Base-by-base conservation (phyloP, 2,113 vertebrate genomes). In the Ariopsis seemanni region DNA sequence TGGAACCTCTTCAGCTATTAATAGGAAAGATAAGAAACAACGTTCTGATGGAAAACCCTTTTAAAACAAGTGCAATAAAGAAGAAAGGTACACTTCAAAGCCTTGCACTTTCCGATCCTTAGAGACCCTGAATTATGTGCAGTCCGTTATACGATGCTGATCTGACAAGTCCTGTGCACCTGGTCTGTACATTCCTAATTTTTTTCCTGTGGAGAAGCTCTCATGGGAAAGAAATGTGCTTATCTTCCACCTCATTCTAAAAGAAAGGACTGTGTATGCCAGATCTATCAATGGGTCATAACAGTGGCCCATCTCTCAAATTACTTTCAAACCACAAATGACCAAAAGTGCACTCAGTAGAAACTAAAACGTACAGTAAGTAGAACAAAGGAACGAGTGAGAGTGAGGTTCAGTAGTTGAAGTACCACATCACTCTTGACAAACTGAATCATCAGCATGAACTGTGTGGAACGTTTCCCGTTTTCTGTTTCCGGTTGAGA, bases 21-120 rank as follows among this genome's bases (percentile, higher is more conserved):
- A 78, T 88, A 84, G 78, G 72, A 88, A 88, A 89, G 90, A 90
- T 89, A 90, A 88, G 83, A 83, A 85, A 60, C 87, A 8, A 62
- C 63, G 22, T 25, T 75, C 57, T 78, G 85, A 90, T 85, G 90
- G 85, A 89, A 91, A 89, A 89, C 67, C 77, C 86, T 90, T 89
- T 85, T 48, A 86, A 42, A 58, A 90, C 67, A 83, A 90, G 81
- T 80, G 81, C 84, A 85, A 85, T 89, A 88, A 88, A 89, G 87
- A 91, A 90, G 84, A 79, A 85, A 85, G 65, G 72, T 80, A 88
- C 63, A 89, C 87, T 87, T 91, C 85, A 89, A 89, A 90, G 88
- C 72, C 30, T 17, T 53, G 57, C 34, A 65, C 71, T 89, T 87
- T 90, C 85, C 86, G 83, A 78, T 89, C 89, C 85, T 85, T 72